Percentiles rank a stretch among this genome's conserved stretches.
These are phyloP conservation scores for Plagodis dolabraria DNA, from an alignment of 2,888 invertebrate species.

Conservation along the genomic window DNA sequence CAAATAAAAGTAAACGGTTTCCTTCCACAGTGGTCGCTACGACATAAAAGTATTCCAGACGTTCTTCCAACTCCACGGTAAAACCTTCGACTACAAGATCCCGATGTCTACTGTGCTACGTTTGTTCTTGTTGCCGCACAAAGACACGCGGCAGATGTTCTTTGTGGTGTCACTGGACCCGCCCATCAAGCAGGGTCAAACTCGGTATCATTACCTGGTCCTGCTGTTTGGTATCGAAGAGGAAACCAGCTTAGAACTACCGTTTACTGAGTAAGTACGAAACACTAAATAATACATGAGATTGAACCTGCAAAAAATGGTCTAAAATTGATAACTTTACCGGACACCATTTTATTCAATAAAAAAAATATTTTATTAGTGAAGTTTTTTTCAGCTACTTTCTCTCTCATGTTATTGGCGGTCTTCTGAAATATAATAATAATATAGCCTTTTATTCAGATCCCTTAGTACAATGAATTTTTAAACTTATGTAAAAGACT, in stretches of 20 bases:
- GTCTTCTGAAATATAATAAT: no score
- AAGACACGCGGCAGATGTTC: constrained; percentile 98
- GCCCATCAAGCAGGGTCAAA: constrained; percentile 99
- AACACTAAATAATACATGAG: no score
- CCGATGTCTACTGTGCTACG: constrained; percentile 98
- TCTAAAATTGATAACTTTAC: no score
- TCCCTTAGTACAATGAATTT: no score
- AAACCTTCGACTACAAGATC: constrained; percentile 99
- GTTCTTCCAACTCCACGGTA: constrained; percentile 90
- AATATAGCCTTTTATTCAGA: no score
- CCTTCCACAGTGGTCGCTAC: constrained; percentile 92
- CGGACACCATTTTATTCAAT: no score
- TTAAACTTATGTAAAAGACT: no score
- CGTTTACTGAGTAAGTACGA: constrained; percentile 92
- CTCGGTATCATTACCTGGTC: constrained; percentile 98
- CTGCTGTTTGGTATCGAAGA: constrained; percentile 97
- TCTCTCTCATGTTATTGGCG: no score
- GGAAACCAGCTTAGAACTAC: constrained; percentile 95
- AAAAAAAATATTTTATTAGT: no score
- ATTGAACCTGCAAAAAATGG: no score
- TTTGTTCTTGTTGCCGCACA: constrained; percentile 97
- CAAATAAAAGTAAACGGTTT: not conserved
- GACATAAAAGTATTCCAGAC: constrained; percentile 96
- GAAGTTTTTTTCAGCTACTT: no score
- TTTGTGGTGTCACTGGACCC: constrained; percentile 99